Conservation (phyloP, 2,113 vertebrate genomes). For the Tragulus kanchil region DNA sequence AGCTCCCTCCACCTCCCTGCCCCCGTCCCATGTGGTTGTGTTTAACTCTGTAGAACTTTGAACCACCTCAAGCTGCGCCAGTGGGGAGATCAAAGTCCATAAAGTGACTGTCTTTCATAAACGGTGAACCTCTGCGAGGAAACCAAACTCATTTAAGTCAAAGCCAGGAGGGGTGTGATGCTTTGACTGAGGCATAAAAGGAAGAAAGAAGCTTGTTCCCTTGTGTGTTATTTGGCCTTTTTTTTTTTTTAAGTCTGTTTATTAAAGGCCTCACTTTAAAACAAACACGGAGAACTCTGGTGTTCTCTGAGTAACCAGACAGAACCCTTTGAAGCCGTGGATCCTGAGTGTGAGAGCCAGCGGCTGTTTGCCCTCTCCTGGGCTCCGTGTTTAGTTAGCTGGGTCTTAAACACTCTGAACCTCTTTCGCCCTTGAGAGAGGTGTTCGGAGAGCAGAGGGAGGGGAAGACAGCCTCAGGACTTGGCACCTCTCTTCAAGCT, state of each 20-base stretch:
- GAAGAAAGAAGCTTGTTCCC: slow-evolving; percentile 75
- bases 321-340: slow-evolving; percentile 68
- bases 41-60: slow-evolving; percentile 87
- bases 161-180: slow-evolving; percentile 76
- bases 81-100: slow-evolving; percentile 88
- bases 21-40: slow-evolving; percentile 86
- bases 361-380: slow-evolving; percentile 67
- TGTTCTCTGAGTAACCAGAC: slow-evolving; percentile 72
- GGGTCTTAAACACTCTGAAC: slow-evolving; percentile 64
- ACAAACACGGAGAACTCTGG: slow-evolving; percentile 71
- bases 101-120: slow-evolving; percentile 83
- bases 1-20: background rate
- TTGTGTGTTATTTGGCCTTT: slow-evolving; percentile 72
- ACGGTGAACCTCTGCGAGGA: slow-evolving; percentile 82
- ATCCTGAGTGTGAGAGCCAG: slow-evolving; percentile 37
- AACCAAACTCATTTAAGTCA: slow-evolving; percentile 76
- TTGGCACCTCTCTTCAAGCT: background rate
- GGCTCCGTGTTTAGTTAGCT: slow-evolving; percentile 79
- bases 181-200: slow-evolving; percentile 80
- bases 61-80: slow-evolving; percentile 83
- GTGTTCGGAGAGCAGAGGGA: slow-evolving; percentile 17
- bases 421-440: slow-evolving; percentile 12
- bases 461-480: background rate
- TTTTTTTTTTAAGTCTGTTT: slow-evolving; percentile 77
- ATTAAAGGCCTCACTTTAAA: slow-evolving; percentile 79